A percentile compares a stretch with the other conserved stretches of the same genome.
phyloP scores from a whole-genome alignment of 2,797 vertebrate species.

The Myotis vivesi region DNA sequence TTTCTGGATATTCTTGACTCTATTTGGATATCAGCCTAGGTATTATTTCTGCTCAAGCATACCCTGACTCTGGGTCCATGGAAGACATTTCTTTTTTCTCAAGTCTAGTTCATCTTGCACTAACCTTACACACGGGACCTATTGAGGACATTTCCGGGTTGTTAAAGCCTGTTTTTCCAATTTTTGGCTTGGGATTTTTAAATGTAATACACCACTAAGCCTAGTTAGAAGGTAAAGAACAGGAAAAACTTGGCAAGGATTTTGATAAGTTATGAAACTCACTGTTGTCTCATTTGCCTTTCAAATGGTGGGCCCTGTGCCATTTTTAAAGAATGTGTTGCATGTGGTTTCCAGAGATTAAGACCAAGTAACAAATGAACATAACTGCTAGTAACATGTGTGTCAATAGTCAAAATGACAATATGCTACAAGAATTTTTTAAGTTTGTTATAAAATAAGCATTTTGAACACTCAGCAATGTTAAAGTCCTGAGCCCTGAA shows the following conservation, averaged over 20 bases:
- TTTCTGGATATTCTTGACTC: background rate
- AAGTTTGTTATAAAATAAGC: background rate
- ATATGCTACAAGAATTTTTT: background rate
- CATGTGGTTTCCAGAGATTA: background rate
- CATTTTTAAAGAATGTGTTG: background rate
- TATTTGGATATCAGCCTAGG: background rate
- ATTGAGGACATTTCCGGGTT: background rate
- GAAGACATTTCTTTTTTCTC: background rate
- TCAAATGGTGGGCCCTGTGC: background rate
- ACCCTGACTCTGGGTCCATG: background rate
- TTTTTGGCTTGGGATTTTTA: background rate
- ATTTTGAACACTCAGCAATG: background rate
- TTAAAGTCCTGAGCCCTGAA: background rate
- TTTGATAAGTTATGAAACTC: background rate
- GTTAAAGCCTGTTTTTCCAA: background rate
- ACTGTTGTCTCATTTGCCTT: background rate
- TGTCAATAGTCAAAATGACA: background rate
- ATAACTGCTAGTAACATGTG: background rate
- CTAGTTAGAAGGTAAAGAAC: background rate
- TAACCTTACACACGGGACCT: background rate
- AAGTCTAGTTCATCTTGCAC: background rate
- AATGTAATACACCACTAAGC: background rate
- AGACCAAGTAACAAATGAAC: background rate
- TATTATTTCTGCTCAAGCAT: slow-evolving; percentile 5
- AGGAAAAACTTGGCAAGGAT: background rate